These are phyloP conservation scores for Dasypolia templi DNA, from an alignment of 2,888 invertebrate genomes.

Conservation along the genomic window DNA sequence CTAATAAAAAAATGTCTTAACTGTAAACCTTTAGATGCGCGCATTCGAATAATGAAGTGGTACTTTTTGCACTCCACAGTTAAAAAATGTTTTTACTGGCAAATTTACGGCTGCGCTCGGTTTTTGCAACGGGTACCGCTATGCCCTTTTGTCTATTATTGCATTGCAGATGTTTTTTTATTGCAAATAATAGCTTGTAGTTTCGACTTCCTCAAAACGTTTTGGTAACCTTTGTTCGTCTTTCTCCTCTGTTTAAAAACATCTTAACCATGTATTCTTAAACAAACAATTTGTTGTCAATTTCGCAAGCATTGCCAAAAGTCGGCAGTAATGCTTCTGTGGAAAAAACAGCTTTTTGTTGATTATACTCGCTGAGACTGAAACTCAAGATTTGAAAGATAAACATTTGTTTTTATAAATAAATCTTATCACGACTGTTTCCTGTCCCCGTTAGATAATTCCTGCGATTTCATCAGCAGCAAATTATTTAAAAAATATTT, in stretches of 20 bases:
- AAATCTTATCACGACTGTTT: constrained; percentile 48
- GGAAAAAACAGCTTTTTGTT: constrained; percentile 62
- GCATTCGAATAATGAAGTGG: constrained; percentile 72
- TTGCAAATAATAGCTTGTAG: constrained; percentile 67
- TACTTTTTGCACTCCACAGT: constrained; percentile 74
- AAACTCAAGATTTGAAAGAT: constrained; percentile 47
- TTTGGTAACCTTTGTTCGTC: constrained; percentile 72
- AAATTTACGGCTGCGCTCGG: constrained; percentile 79
- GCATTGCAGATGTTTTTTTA: constrained; percentile 79
- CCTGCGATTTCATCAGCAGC: constrained; percentile 30
- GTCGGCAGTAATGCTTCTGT: constrained; percentile 60
- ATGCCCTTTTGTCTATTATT: constrained; percentile 77
- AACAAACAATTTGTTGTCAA: constrained; percentile 70
- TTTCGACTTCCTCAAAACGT: constrained; percentile 70
- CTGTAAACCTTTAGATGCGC: constrained; percentile 77
- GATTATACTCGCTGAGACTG: constrained; percentile 60
- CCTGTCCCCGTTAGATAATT: constrained; percentile 50
- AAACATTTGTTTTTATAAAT: constrained; percentile 50
- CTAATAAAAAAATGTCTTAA: constrained; percentile 76
- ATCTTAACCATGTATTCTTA: constrained; percentile 74
- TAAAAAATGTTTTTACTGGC: constrained; percentile 76
- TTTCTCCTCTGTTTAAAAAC: constrained; percentile 69
- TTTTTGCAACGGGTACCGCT: constrained; percentile 83
- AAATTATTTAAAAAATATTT: constrained; percentile 15
- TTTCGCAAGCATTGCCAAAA: constrained; percentile 70